Evolutionary conservation across 2,113 vertebrate species (phyloP).

Genomic region (Siniperca chuatsi): DNA sequence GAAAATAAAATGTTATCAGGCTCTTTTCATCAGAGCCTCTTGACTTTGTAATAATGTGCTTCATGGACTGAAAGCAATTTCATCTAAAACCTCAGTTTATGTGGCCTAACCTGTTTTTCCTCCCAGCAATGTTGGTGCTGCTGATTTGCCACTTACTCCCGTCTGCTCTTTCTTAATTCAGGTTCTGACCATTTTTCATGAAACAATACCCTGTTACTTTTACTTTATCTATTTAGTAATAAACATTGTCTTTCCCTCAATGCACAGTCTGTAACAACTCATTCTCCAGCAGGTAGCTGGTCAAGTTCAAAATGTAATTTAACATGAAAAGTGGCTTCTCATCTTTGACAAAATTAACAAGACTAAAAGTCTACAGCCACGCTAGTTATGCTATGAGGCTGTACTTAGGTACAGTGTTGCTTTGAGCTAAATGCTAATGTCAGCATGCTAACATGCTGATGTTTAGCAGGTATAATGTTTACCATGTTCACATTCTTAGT

Average conservation of each 20-base stretch:
- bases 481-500: background rate
- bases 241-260: background rate
- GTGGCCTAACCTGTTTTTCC: background rate
- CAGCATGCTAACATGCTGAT: background rate
- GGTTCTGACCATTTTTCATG: too few species aligned
- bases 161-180: background rate
- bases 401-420: too few species aligned
- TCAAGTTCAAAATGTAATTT: background rate
- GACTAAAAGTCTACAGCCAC: background rate
- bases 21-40: background rate
- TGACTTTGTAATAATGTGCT: background rate
- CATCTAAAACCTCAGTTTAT: background rate
- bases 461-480: background rate
- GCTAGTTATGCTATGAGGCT: too few species aligned
- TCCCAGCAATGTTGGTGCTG: background rate
- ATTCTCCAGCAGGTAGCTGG: background rate
- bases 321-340: background rate
- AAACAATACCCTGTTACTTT: background rate
- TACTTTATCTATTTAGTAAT: background rate
- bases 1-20: slow-evolving; percentile 1
- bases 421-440: too few species aligned
- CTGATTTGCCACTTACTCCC: background rate
- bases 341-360: background rate
- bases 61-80: background rate
- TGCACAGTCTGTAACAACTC: background rate